Base-by-base conservation (phyloP, 2,888 invertebrate genomes). In the Drosophila crucigera region DNA sequence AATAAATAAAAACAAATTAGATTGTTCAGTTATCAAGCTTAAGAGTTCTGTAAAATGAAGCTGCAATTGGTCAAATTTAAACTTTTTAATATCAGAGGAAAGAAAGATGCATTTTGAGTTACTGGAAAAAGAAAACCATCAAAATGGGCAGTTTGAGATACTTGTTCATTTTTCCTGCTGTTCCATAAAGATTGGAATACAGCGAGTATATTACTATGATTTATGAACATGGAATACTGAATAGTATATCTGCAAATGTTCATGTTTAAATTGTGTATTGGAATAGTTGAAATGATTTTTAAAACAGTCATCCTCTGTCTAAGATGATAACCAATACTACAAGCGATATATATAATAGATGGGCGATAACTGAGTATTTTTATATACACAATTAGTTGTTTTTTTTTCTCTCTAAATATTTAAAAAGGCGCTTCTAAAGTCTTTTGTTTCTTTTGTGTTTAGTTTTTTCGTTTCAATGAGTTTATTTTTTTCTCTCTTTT, bases 391-490 rank as follows among this genome's bases (percentile, higher is more conserved):
- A 39, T 37, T 43, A 22, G 28, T 53, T 59, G 47, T 16, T 41
- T 56, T 56, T 41, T n/a, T 14, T n/a, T 22, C 5, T 22, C 10
- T 16, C 7, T 7, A 22, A 53, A 31, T 4, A 33, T 28, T 35
- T 58, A 37, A n/a, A 50, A 33, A 54, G 62, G 56, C 63, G 55
- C 69, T 76, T 80, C 66, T 70, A 52, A 66, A 52, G 1, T 16
- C 55, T 6, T 30, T 39, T 30, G 28, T 41, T 28, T 37, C 16
- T 47, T 64, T 50, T 56, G 28, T 66, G 19, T 25, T 14, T 25
- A 10, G 4, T 31, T 39, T 41, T 25, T 43, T 64, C 52, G 52
- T n/a, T 56, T 41, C 19, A 37, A 47, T 53, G 31, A 22, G 16
- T 39, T 52, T 25, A 9, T 33, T 58, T 47, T 30, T 22, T 49